phyloP scores from a whole-genome alignment of 2,888 invertebrate species.

The Xylota segnis region DNA sequence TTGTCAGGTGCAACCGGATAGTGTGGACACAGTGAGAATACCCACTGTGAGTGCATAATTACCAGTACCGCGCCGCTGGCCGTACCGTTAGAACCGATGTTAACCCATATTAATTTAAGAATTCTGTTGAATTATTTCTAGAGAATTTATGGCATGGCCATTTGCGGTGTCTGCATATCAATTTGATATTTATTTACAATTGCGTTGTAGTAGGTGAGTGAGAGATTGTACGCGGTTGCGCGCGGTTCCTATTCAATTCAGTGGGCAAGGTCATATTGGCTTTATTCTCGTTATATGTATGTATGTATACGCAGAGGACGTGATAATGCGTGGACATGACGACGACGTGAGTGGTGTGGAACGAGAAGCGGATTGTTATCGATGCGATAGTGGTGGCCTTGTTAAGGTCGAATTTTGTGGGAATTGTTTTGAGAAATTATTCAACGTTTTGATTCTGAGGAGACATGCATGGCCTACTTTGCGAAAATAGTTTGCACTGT shows the following conservation, averaged over 20 bases:
- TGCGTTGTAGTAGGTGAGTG: constrained; percentile 61
- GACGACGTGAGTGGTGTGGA: constrained; percentile 43
- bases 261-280: constrained; percentile 72
- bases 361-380: constrained; percentile 10
- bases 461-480: background rate
- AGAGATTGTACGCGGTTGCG: constrained; percentile 49
- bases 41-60: constrained; percentile 61
- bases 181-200: constrained; percentile 59
- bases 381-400: constrained; percentile 67
- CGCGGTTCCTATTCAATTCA: constrained; percentile 37
- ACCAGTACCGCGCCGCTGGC: constrained; percentile 35
- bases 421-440: constrained; percentile 17
- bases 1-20: constrained; percentile 74
- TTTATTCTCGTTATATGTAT: constrained; percentile 46
- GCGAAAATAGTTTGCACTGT: background rate
- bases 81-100: constrained; percentile 74
- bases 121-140: constrained; percentile 71
- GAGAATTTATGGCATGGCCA: constrained; percentile 71
- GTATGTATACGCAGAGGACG: constrained; percentile 63
- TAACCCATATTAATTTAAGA: constrained; percentile 76
- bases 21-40: constrained; percentile 65
- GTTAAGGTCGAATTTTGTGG: constrained; percentile 67
- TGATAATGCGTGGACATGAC: constrained; percentile 55
- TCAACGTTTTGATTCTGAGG: background rate
- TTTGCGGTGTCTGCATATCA: constrained; percentile 75